phyloP scores from a whole-genome alignment of 2,888 invertebrate genomes.

The Bembecia ichneumoniformis region DNA sequence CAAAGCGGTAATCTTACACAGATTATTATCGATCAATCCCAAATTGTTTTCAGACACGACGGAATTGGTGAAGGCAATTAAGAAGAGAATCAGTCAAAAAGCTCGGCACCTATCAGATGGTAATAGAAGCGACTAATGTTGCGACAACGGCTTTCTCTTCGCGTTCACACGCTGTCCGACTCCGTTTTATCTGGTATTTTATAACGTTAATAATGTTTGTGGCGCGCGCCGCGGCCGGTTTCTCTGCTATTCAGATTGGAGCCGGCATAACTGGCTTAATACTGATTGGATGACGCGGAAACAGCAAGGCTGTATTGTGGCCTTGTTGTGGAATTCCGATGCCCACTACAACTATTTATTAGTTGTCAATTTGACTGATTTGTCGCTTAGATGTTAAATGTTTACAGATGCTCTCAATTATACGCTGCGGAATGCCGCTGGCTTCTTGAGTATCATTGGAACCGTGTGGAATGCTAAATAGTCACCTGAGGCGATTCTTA shows the following conservation, averaged over 20 bases:
- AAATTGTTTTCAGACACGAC: slow-evolving; percentile 29
- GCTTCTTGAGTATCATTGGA: slow-evolving; percentile 25
- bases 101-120: slow-evolving; percentile 38
- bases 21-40: slow-evolving; percentile 31
- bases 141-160: slow-evolving; percentile 63
- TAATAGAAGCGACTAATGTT: slow-evolving; percentile 52
- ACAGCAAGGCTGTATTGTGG: slow-evolving; percentile 59
- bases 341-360: slow-evolving; percentile 50
- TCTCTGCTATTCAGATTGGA: slow-evolving; percentile 48
- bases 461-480: slow-evolving; percentile 33
- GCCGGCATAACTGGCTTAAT: slow-evolving; percentile 46
- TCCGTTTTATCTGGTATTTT: slow-evolving; percentile 66
- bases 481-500: slow-evolving; percentile 27
- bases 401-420: background rate
- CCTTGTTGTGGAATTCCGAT: slow-evolving; percentile 61
- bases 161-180: slow-evolving; percentile 68
- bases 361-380: slow-evolving; percentile 23
- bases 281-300: slow-evolving; percentile 65
- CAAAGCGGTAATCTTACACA: background rate
- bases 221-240: slow-evolving; percentile 63
- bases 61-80: slow-evolving; percentile 27
- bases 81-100: slow-evolving; percentile 34
- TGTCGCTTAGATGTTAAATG: background rate
- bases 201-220: slow-evolving; percentile 64
- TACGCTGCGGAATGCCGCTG: slow-evolving; percentile 18